A percentile compares a stretch with the other conserved stretches of the same genome.
These are phyloP conservation scores for Mus minutoides DNA, from an alignment of 2,797 vertebrate species.

Conservation along the genomic window DNA sequence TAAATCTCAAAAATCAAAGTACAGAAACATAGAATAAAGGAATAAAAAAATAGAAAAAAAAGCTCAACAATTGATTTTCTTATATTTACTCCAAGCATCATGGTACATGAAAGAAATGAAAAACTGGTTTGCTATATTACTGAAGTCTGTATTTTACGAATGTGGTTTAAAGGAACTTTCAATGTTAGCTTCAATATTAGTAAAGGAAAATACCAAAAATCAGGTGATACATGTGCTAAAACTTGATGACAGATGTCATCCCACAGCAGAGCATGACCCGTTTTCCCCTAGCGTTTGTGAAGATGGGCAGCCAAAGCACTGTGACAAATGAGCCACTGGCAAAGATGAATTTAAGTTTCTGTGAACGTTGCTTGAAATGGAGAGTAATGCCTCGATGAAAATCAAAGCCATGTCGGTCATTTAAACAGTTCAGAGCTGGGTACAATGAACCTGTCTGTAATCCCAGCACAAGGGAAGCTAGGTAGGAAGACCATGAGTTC, in stretches of 20 bases:
- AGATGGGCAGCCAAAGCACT: background rate
- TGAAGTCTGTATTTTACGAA: conserved; percentile 44
- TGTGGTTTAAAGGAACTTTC: background rate
- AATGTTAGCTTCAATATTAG: background rate
- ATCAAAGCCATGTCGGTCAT: conserved; percentile 30
- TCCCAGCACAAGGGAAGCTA: background rate
- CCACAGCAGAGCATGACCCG: background rate
- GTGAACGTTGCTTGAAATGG: conserved; percentile 23
- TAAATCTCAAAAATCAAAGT: background rate
- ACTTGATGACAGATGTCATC: background rate
- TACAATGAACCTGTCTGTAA: background rate
- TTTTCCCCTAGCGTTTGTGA: background rate
- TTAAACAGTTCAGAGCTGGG: background rate
- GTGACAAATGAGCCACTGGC: background rate
- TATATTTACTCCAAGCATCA: background rate
- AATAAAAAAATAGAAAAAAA: background rate
- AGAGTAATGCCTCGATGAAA: conserved; percentile 29
- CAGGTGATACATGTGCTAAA: background rate
- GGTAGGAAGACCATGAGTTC: background rate
- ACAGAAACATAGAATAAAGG: background rate
- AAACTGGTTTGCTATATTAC: background rate
- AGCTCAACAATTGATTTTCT: background rate
- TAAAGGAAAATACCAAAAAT: background rate
- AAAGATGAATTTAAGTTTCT: conserved; percentile 8
- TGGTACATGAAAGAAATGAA: conserved; percentile 41